These are phyloP conservation scores for Nomada flava DNA, from an alignment of 2,888 invertebrate genomes.

Conservation along the genomic window DNA sequence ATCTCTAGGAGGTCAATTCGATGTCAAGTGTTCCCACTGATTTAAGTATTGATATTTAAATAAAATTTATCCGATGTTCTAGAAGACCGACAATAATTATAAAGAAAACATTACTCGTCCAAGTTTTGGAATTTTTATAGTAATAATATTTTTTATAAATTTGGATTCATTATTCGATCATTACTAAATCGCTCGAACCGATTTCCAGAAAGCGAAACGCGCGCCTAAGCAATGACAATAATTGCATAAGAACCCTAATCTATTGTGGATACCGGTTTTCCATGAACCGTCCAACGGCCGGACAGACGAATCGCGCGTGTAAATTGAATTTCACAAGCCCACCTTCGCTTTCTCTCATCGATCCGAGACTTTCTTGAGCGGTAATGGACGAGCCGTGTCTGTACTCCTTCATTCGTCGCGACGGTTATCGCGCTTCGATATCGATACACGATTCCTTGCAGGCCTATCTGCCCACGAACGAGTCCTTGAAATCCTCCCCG, in stretches of 20 bases:
- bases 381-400: slow-evolving; percentile 82
- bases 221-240: background rate
- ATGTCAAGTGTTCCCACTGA: background rate
- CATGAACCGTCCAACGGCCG: slow-evolving; percentile 65
- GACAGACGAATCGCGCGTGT: slow-evolving; percentile 70
- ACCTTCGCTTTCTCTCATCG: slow-evolving; percentile 70
- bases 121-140: no score
- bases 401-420: slow-evolving; percentile 63
- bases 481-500: background rate
- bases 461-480: slow-evolving; percentile 45
- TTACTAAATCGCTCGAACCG: no score
- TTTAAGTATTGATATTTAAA: background rate
- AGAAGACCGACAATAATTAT: no score
- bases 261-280: slow-evolving; percentile 51
- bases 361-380: slow-evolving; percentile 75
- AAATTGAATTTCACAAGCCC: slow-evolving; percentile 71
- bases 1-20: slow-evolving; percentile 23
- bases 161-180: no score
- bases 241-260: slow-evolving; percentile 26
- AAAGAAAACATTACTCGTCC: no score
- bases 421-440: slow-evolving; percentile 76
- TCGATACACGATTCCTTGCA: slow-evolving; percentile 72
- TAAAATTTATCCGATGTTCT: no score
- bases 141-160: no score
- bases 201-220: slow-evolving; percentile 21